These are phyloP conservation scores for Corbicula japonica DNA, from an alignment of 2,888 invertebrate species.

Conservation along the genomic window DNA sequence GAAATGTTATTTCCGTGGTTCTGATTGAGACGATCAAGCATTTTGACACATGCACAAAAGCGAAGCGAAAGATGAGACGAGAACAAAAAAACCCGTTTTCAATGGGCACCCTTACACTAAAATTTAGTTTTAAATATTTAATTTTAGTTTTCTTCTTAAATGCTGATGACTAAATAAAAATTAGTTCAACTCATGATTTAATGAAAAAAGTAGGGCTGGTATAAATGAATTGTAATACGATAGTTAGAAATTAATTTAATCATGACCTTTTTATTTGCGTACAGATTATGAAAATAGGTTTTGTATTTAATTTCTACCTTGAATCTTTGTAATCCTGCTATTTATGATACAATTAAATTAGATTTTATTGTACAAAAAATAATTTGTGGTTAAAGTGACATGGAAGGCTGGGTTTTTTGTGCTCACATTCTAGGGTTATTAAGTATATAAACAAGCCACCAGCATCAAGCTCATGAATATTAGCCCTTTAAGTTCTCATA, in stretches of 20 bases:
- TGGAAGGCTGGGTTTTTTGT: no score
- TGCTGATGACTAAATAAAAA: constrained; percentile 16
- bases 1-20: constrained; percentile 28
- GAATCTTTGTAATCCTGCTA: no score
- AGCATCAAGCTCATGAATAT: no score
- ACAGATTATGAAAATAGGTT: background rate
- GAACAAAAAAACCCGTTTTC: constrained; percentile 5
- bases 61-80: constrained; percentile 40
- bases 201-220: background rate
- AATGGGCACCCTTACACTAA: background rate
- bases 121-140: background rate
- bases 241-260: constrained; percentile 16
- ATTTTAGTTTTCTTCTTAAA: background rate
- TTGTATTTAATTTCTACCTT: no score
- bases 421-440: no score
- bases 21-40: constrained; percentile 53
- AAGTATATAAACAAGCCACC: no score
- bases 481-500: no score
- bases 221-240: constrained; percentile 9
- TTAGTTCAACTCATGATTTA: background rate
- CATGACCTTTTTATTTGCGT: background rate
- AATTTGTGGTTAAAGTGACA: no score
- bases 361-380: no score
- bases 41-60: constrained; percentile 56
- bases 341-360: no score